Base-by-base conservation (phyloP, 2,113 vertebrate species). In the Dromaius novaehollandiae region DNA sequence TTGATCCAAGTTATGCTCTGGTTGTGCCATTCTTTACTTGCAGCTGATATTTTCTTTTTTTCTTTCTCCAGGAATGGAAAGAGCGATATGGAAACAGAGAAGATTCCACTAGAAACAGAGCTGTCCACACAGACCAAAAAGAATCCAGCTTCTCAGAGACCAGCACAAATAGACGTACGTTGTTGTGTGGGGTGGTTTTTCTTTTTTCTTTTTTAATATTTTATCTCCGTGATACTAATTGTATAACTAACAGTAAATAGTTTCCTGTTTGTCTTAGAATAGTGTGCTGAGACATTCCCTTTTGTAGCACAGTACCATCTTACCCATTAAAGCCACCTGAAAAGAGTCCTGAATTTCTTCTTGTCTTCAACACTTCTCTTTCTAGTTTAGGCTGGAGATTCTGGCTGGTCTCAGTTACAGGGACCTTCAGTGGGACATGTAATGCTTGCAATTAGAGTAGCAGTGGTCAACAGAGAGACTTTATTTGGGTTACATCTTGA, bases 51-150 rank as follows among this genome's bases (percentile, higher is more conserved):
- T 65, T 8, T 68, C 1, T 51, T 88, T 25, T 25, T 63, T 89
- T 42, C 93, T 96, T 78, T 82, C 87, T 70, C 80, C 93, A 99
- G 99, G 98, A 98, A 11, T 99, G 98, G 99, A 99, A 99, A 96
- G 98, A 99, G 77, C 98, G 99, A 2, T 99, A 99, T 55, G 98
- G 99, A 61, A 99, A 98, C 82, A 98, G 99, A 97, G 99, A 99
- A 0, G 97, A 98, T 83, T 97, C 97, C 6, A 96, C 97, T 38
- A 97, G 99, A 95, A 99, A 94, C 93, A 98, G 98, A 97, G 98
- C 95, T 76, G 89, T 98, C 93, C 98, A 99, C 93, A 86, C 98
- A 25, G 98, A 99, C 48, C 97, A 98, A 25, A 98, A 98, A 84
- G 98, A 99, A 91, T 99, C 99, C 44, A 99, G 97, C 89, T 98